Base-by-base conservation (phyloP, 2,888 invertebrate species). In the Mamestra brassicae region DNA sequence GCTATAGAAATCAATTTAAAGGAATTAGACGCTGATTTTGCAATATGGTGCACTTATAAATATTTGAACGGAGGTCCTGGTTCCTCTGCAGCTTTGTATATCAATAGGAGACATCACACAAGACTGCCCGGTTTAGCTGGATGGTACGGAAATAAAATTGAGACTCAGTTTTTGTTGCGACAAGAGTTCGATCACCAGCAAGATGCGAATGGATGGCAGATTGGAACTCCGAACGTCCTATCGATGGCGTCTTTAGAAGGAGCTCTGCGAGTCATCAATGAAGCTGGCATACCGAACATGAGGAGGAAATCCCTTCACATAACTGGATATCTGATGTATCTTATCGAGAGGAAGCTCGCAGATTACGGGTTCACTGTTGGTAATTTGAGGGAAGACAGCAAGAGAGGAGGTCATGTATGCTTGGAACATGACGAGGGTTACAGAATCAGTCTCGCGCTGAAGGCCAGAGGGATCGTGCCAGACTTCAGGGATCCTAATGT, bases 21-120 rank as follows among this genome's bases (percentile, higher is more conserved):
- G 58, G 83, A 89, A 26, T n/a, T 95, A 4, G 93, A 95, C 73
- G 87, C 91, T 36, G 96, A 96, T 81, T 96, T 95, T 76, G 96
- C 95, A 0, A 86, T 95, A 7, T 95, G 95, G 96, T 95, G 95
- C 72, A 95, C 94, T 4, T 96, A 96, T 68, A 96, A 96, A 85
- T 95, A 96, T 68, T 78, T 96, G 34, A 95, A 95, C 67, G 95
- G 95, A 0, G 96, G 96, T 0, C 95, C 95, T 0, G 95, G 96
- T 0, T 91, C 95, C 0, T 52, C 91, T 0, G 92, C 93, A 0
- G 94, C 90, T 0, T 75, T 95, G 55, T 96, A 95, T 68, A 93
- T 95, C 11, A 95, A 95, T 69, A 91, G 91, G 13, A 93, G 90
- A 81, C 94, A 96, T 79, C 95, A 95, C 74, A 75, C 89, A 5